A percentile compares a stretch with the other conserved stretches of the same genome.
phyloP scores from a whole-genome alignment of 2,888 invertebrate genomes.

The Chymomyza procnemis region DNA sequence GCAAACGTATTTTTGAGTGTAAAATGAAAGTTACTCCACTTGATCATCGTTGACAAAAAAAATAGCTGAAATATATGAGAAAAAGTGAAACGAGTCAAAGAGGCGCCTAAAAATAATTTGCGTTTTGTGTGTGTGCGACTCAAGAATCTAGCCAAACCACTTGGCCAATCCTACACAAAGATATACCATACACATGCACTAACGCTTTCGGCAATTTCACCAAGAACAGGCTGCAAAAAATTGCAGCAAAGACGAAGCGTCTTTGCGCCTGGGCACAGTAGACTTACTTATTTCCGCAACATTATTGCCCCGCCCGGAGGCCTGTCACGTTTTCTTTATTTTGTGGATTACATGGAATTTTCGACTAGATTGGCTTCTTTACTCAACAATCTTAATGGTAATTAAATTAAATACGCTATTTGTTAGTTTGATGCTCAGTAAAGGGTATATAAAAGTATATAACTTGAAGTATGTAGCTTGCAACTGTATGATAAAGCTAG shows the following conservation, averaged over 20 bases:
- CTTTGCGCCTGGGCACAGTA: slow-evolving; percentile 27
- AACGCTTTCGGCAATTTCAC: slow-evolving; percentile 52
- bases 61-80: slow-evolving; percentile 29
- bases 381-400: slow-evolving; percentile 53
- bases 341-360: slow-evolving; percentile 12
- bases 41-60: not conserved
- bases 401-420: slow-evolving; percentile 56
- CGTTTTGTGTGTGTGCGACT: slow-evolving; percentile 17
- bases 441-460: not conserved
- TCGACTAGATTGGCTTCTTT: slow-evolving; percentile 5
- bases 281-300: not conserved
- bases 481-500: not conserved
- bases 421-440: slow-evolving; percentile 9
- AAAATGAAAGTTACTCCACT: slow-evolving; percentile 58
- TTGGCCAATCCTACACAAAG: slow-evolving; percentile 63
- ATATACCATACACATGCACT: slow-evolving; percentile 34
- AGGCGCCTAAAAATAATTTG: slow-evolving; percentile 42
- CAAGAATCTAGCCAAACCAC: slow-evolving; percentile 71
- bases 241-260: slow-evolving; percentile 17
- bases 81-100: slow-evolving; percentile 65
- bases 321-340: slow-evolving; percentile 24
- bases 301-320: not conserved
- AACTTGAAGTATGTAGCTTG: not conserved
- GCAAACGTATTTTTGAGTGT: slow-evolving; percentile 29
- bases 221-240: slow-evolving; percentile 62